Evolutionary conservation across 2,797 vertebrate genomes (phyloP).

Genomic region (Macrochelys suwanniensis): DNA sequence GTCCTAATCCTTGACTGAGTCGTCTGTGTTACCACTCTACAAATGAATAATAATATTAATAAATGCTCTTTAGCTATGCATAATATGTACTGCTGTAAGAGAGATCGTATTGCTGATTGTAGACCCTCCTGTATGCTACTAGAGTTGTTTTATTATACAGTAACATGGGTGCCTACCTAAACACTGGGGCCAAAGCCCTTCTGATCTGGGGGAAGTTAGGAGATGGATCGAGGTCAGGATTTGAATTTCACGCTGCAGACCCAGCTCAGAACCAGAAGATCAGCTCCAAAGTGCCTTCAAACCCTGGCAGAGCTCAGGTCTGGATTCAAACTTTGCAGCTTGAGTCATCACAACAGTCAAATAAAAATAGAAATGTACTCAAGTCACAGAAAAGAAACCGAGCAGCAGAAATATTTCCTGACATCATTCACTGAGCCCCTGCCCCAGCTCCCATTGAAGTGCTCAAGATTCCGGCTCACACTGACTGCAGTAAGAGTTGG

Average conservation of each 20-base stretch:
- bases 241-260: not conserved
- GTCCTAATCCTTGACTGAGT: conserved; percentile 47
- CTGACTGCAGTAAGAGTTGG: not conserved
- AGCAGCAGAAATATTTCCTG: conserved; percentile 15
- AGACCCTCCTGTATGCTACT: not conserved
- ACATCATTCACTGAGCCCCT: not conserved
- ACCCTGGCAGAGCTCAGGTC: not conserved
- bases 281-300: not conserved
- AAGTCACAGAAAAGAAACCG: conserved; percentile 39
- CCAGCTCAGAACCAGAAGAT: not conserved
- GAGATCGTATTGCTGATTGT: not conserved
- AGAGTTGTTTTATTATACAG: not conserved
- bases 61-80: not conserved
- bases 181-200: not conserved
- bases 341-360: conserved; percentile 5
- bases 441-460: not conserved
- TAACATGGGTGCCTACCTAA: not conserved
- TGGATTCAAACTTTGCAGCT: conserved; percentile 26
- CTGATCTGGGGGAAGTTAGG: not conserved
- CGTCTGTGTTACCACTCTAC: conserved; percentile 51
- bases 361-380: conserved; percentile 7
- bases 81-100: not conserved
- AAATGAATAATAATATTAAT: conserved; percentile 27
- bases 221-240: not conserved
- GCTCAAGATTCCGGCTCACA: not conserved